A percentile compares a stretch with the other conserved stretches of the same genome.
These are phyloP conservation scores for Heliconius himera DNA, from an alignment of 1,140 invertebrate genomes.

Conservation along the genomic window DNA sequence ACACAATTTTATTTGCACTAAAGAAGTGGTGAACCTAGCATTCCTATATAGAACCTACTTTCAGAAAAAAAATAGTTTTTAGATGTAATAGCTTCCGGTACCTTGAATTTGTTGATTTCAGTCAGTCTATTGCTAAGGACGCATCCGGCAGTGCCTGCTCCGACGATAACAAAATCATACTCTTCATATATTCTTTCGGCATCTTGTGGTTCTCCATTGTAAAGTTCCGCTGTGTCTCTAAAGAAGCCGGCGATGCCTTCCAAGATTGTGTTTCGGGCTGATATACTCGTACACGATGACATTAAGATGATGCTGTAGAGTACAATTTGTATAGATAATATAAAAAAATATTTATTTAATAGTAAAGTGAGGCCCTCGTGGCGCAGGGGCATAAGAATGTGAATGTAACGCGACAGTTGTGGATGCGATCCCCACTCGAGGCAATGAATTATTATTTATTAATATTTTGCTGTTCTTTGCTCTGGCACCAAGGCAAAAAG, in stretches of 20 bases:
- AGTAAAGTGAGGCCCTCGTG: too few relatives aligned
- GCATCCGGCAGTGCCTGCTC: slow-evolving; percentile 88
- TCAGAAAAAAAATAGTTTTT: background rate
- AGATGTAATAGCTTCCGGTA: slow-evolving; percentile 7
- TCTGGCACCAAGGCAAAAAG: background rate
- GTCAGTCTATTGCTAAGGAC: slow-evolving; percentile 85
- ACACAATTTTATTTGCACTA: too few relatives aligned
- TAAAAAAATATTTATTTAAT: too few relatives aligned
- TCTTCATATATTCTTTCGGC: slow-evolving; percentile 54
- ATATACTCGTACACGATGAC: background rate
- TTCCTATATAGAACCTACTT: background rate
- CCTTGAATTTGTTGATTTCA: slow-evolving; percentile 72
- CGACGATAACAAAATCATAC: slow-evolving; percentile 86
- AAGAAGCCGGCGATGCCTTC: slow-evolving; percentile 49
- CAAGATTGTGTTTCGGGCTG: slow-evolving; percentile 32
- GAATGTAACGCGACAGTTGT: too few relatives aligned
- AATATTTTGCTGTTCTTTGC: too few relatives aligned
- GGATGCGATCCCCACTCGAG: too few relatives aligned
- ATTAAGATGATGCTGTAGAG: background rate
- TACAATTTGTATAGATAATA: background rate
- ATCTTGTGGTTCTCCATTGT: slow-evolving; percentile 64
- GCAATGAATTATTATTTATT: too few relatives aligned
- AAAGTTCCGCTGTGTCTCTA: slow-evolving; percentile 37
- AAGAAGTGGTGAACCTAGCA: too few relatives aligned
- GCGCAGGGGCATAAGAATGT: too few relatives aligned